A percentile compares a stretch with the other conserved stretches of the same genome.
These are phyloP conservation scores for Trinectes maculatus DNA, from an alignment of 2,113 vertebrate species.

Conservation along the genomic window DNA sequence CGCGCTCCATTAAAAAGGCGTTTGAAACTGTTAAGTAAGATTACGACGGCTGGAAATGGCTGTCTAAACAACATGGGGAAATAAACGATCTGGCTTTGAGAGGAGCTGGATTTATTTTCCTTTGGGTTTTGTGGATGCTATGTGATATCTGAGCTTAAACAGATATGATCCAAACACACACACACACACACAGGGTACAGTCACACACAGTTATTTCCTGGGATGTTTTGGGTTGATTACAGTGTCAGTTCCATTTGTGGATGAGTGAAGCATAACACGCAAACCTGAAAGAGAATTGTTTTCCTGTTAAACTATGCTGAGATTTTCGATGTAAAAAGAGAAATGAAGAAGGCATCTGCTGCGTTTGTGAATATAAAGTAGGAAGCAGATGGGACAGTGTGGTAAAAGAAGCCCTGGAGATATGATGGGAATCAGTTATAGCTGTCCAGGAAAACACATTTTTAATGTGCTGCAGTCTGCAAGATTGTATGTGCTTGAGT, in stretches of 20 bases:
- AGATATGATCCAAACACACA: conserved; percentile 10
- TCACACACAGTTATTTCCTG: conserved; percentile 13
- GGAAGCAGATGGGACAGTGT: conserved; percentile 18
- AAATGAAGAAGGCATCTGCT: conserved; percentile 30
- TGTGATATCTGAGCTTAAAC: conserved; percentile 43
- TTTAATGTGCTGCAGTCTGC: conserved; percentile 16
- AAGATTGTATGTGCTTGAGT: neutral
- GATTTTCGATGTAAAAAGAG: conserved; percentile 48
- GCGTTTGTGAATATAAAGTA: conserved; percentile 39
- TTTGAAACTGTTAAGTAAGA: conserved; percentile 58
- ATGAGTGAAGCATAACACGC: neutral
- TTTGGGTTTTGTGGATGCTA: conserved; percentile 46
- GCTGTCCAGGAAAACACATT: conserved; percentile 44
- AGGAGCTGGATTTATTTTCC: conserved; percentile 56
- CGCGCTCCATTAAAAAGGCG: conserved; percentile 58
- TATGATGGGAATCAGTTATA: conserved; percentile 45
- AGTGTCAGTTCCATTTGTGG: conserved; percentile 14
- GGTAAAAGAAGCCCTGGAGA: conserved; percentile 42
- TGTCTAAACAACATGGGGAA: conserved; percentile 74
- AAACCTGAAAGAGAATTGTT: neutral
- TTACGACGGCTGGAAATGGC: conserved; percentile 69
- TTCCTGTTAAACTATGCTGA: conserved; percentile 3
- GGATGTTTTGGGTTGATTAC: conserved; percentile 20
- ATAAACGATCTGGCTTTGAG: conserved; percentile 56
- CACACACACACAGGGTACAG: conserved; percentile 1